phyloP scores from a whole-genome alignment of 2,888 invertebrate genomes.

The Nomada ferruginata region DNA sequence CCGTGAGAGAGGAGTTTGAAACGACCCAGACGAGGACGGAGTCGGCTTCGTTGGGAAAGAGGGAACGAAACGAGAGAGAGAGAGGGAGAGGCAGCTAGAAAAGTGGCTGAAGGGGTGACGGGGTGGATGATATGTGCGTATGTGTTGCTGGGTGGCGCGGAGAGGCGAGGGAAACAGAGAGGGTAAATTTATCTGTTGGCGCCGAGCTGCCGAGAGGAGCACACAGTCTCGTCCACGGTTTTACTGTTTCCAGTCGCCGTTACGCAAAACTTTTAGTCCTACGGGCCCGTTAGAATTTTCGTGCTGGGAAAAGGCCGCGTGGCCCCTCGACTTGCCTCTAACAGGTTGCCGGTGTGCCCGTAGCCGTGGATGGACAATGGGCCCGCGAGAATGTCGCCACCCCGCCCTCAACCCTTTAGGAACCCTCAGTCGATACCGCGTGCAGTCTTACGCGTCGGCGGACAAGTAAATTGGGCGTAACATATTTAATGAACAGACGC shows the following conservation, averaged over 20 bases:
- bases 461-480: too few species aligned
- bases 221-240: conserved; percentile 51
- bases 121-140: conserved; percentile 26
- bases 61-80: conserved; percentile 37
- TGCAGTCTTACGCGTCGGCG: too few species aligned
- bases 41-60: conserved; percentile 14
- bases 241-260: conserved; percentile 63
- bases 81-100: conserved; percentile 37
- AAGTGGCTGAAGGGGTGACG: conserved; percentile 22
- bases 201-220: conserved; percentile 69
- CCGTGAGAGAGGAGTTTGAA: conserved; percentile 19
- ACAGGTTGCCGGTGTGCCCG: conserved; percentile 8
- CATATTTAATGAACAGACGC: too few species aligned
- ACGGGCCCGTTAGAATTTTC: conserved; percentile 55
- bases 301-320: conserved; percentile 6
- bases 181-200: conserved; percentile 76
- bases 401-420: too few species aligned
- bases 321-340: not conserved
- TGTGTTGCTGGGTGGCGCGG: not conserved
- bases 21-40: conserved; percentile 6
- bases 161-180: conserved; percentile 42
- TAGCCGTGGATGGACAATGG: too few species aligned
- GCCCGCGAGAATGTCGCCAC: too few species aligned
- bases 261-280: conserved; percentile 63
- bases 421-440: too few species aligned